Evolutionary conservation across 2,888 invertebrate species (phyloP), one percentile per base, ranked within the genome.

Genomic region (Athripsodes cinereus): DNA sequence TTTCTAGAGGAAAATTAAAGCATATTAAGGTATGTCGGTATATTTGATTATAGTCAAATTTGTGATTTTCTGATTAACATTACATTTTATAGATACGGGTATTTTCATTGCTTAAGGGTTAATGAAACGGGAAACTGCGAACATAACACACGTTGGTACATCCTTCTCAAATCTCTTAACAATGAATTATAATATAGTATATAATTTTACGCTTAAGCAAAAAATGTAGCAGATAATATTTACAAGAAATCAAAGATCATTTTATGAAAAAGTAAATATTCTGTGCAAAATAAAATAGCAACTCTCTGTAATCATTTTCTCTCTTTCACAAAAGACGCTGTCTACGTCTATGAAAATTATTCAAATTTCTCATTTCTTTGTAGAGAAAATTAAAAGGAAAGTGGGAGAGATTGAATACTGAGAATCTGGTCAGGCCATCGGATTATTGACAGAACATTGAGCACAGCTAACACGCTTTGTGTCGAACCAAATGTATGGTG

Each of bases 401-500:
- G 40, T 46, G 48, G 13, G 13, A 19, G 47, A 19, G 54, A 40
- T 40, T 40, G 40, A 40, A 40, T 40, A 16, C 8, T 40, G n/a
- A 51, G 55, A 53, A 55, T 55, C 56, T 56, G 56, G 59, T 48
- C 53, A 21, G 52, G 57, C 56, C 46, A 48, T 44, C 58, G 57
- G 44, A 59, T 60, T 62, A 62, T 18, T 49, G 22, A 47, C 62
- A 54, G 51, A 50, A 59, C 62, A 62, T 62, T 62, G 62, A 54
- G 59, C 59, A 40, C 53, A 48, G 56, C 60, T 62, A 62, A 55
- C 60, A 50, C 60, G 58, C 62, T 62, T 62, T 61, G 59, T 60
- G 62, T 55, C 60, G 58, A 58, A 51, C 49, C 26, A 48, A 53
- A 56, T 59, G 53, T 60, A 57, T 57, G 56, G 26, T 22, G 51